Percentiles rank a stretch among this genome's conserved stretches.
Conservation (phyloP, 2,888 invertebrate genomes). For the Polydrusus tereticollis region DNA sequence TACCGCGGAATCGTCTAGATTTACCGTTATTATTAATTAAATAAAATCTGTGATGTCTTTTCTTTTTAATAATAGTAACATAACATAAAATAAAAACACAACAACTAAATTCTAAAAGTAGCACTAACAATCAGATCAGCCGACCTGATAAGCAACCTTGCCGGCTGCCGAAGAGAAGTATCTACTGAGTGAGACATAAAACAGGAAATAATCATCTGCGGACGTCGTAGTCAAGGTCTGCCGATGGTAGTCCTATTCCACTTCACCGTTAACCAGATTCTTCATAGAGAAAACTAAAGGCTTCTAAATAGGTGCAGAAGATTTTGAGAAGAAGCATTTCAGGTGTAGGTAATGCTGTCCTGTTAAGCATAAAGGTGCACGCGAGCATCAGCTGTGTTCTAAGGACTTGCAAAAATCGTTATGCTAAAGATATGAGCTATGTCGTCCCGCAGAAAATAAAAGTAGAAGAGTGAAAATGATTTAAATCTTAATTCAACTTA, state of each 20-base stretch:
- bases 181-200: constrained; percentile 48
- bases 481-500: too few species aligned
- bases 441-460: too few species aligned
- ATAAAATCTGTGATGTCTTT: too few species aligned
- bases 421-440: background rate
- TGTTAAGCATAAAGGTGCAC: constrained; percentile 41
- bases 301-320: constrained; percentile 44
- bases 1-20: background rate
- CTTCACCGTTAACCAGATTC: constrained; percentile 39
- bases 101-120: constrained; percentile 20
- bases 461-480: too few species aligned
- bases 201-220: constrained; percentile 47
- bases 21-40: background rate
- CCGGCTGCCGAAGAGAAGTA: constrained; percentile 47
- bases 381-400: constrained; percentile 40
- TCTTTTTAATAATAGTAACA: too few species aligned
- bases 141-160: constrained; percentile 48
- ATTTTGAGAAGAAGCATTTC: constrained; percentile 41
- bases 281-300: constrained; percentile 39
- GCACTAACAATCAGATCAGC: constrained; percentile 46
- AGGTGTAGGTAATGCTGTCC: constrained; percentile 24
- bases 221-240: constrained; percentile 23
- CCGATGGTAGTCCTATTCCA: constrained; percentile 22
- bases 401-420: constrained; percentile 37
- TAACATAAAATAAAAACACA: constrained; percentile 12